Base-by-base conservation (phyloP, 2,888 invertebrate genomes). In the Pyrgus malvae region DNA sequence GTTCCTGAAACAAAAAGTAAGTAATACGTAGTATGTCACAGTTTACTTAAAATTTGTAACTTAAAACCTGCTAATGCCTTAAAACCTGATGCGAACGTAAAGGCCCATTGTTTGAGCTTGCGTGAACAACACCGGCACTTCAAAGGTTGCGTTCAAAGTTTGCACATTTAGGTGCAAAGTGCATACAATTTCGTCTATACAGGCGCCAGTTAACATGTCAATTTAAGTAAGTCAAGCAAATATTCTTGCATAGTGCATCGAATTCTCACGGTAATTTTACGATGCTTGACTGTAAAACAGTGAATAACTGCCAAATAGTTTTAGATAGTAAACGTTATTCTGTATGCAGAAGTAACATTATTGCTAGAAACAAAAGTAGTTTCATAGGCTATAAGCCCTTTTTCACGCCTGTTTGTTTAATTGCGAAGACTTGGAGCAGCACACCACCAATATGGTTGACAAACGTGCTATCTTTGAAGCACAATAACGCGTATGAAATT, bases 21-120 rank as follows among this genome's bases (percentile, higher is more conserved):
- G 37, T 9, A 17, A 37, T n/a, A n/a, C n/a, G n/a, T n/a, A n/a
- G n/a, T n/a, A n/a, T n/a, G 6, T 6, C 21, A 4, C 72, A 78
- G 76, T 76, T 78, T 72, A 73, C 73, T 74, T 68, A 64, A 53
- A 70, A 69, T 74, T 45, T 66, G 68, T n/a, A 35, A 23, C 74
- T 75, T 76, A 70, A 75, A 69, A 63, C 72, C 74, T 69, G 77
- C 69, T 66, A 69, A 78, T 78, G 78, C 80, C 67, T 80, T 83
- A 83, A 85, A 82, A 79, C 29, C 69, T 83, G 79, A 84, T 84
- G 85, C 80, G 78, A 80, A 86, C 38, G 70, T 72, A 74, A 70
- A 72, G 72, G 77, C 68, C 69, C 71, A 80, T 86, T 88, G 87
- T 87, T 85, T 87, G 69, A 70, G 60, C 64, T 69, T 61, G 63